Base-by-base conservation (phyloP, 2,888 invertebrate species). In the Chalcosyrphus nemorum region DNA sequence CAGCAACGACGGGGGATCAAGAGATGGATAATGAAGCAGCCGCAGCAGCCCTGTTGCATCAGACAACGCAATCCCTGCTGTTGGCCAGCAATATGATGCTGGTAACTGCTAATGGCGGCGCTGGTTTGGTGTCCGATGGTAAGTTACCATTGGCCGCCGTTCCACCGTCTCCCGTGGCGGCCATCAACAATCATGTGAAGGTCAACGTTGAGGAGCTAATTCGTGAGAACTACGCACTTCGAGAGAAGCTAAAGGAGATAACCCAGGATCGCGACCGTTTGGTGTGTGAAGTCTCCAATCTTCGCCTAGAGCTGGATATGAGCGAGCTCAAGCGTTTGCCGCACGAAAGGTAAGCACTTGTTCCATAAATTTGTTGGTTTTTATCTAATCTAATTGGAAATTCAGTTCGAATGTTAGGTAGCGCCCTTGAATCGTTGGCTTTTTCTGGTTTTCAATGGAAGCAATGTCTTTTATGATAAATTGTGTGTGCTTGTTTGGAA, bases 281-380 rank as follows among this genome's bases (percentile, higher is more conserved):
- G 72, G 86, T 91, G 13, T 91, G 91, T 70, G 90, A 91, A 86
- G 91, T 91, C 19, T 89, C 91, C 35, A 91, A 91, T 86, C 86
- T 92, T 85, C 90, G 91, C 6, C 87, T 92, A 78, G 91, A 92
- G 86, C 86, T 91, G 87, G 91, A 91, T 86, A 91, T 92, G 91
- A 89, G 89, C 15, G 91, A 91, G 87, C 87, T 91, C 9, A 91
- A 91, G 76, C 88, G 91, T 13, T 80, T 92, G 81, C 91, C 91
- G 4, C 90, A 90, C 75, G 91, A 91, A 87, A 90, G 90, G 91
- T 91, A 80, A 90, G 90, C 13, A 24, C 11, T 11, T 65, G 24
- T 9, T 9, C 13, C 9, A n/a, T 24, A 2, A 19, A 2, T 5
- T 11, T 5, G 24, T 7, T n/a, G 7, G 6, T 9, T n/a, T 29